Evolutionary conservation across 2,888 invertebrate species (phyloP).

Genomic region (Nemurella pictetii): DNA sequence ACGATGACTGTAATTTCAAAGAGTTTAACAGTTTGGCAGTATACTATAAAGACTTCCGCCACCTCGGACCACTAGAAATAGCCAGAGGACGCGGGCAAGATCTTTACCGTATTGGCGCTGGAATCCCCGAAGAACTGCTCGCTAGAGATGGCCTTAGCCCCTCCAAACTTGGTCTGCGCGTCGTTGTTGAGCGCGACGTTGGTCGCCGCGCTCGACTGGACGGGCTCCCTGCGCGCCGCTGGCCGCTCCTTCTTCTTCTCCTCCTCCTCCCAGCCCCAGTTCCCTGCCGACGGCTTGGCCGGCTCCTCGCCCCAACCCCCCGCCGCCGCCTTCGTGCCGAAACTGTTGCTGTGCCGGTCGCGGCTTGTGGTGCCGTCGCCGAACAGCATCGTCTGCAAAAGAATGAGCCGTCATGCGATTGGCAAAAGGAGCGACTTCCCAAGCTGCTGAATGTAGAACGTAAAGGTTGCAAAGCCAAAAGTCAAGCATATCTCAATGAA

Average conservation of each 20-base stretch:
- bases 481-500: too few relatives aligned
- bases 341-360: conserved; percentile 34
- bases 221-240: conserved; percentile 31
- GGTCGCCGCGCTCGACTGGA: conserved; percentile 38
- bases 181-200: conserved; percentile 62
- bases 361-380: conserved; percentile 37
- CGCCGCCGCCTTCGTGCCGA: conserved; percentile 27
- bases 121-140: conserved; percentile 92
- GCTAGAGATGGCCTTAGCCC: conserved; percentile 96
- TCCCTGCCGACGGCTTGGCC: neutral
- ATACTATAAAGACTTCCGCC: too few relatives aligned
- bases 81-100: too few relatives aligned
- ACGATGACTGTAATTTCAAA: too few relatives aligned
- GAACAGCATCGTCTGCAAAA: conserved; percentile 14
- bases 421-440: neutral
- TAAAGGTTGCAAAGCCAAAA: too few relatives aligned
- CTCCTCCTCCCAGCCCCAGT: conserved; percentile 23
- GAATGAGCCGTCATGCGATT: neutral
- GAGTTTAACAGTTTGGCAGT: too few relatives aligned
- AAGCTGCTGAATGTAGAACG: too few relatives aligned
- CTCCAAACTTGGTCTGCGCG: conserved; percentile 94
- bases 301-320: conserved; percentile 30
- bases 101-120: conserved; percentile 46
- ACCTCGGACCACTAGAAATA: too few relatives aligned
- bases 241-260: conserved; percentile 31